Conservation (phyloP, 2,113 vertebrate genomes). For the Bos indicus region DNA sequence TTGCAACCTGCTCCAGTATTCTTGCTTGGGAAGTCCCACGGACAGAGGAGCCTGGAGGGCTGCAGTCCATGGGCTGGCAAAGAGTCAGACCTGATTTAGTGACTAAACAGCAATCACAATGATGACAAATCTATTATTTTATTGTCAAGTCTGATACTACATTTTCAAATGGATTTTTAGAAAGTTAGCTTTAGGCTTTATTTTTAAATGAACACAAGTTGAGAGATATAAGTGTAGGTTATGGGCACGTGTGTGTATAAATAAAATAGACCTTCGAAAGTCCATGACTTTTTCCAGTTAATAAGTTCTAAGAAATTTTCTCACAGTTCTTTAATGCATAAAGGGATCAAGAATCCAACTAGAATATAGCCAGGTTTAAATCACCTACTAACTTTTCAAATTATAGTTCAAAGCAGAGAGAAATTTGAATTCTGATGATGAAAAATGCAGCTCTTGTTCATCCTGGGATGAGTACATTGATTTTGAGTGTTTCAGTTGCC, state of each 20-base stretch:
- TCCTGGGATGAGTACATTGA: not conserved
- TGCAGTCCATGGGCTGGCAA: not conserved
- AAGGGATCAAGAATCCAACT: slow-evolving; percentile 40
- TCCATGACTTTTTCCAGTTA: slow-evolving; percentile 43
- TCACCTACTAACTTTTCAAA: slow-evolving; percentile 58
- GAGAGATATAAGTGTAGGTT: not conserved
- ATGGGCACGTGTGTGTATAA: not conserved
- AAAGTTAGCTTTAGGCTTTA: not conserved
- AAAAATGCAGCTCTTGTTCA: slow-evolving; percentile 56
- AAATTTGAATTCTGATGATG: slow-evolving; percentile 64
- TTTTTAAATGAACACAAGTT: not conserved
- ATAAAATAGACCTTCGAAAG: not conserved
- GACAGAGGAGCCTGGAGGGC: not conserved
- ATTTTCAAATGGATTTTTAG: slow-evolving; percentile 3
- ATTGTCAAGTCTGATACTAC: not conserved
- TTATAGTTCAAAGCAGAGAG: slow-evolving; percentile 50
- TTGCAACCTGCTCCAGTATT: not conserved
- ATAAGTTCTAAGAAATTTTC: slow-evolving; percentile 48
- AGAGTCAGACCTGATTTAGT: not conserved
- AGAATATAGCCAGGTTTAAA: slow-evolving; percentile 26
- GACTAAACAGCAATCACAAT: not conserved
- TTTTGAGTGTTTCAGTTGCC: slow-evolving; percentile 11
- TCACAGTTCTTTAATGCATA: slow-evolving; percentile 57
- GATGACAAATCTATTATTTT: not conserved
- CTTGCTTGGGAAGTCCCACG: not conserved